Base-by-base conservation (phyloP, 2,888 invertebrate species). In the Xylocampa areola region DNA sequence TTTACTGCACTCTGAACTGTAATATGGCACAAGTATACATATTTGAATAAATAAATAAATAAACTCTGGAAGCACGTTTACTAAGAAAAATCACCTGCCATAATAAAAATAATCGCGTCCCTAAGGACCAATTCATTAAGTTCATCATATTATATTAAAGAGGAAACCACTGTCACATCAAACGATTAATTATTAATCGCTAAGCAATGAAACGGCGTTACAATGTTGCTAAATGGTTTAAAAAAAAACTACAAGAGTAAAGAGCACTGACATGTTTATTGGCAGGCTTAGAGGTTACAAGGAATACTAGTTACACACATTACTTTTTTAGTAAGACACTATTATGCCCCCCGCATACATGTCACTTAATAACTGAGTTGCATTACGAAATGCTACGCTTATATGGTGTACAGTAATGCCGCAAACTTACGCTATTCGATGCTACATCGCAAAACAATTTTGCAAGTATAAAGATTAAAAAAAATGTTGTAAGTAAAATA, bases 161-260 rank as follows among this genome's bases (percentile, higher is more conserved):
- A 50, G 37, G 13, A 30, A 29, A 2, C 3, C 6, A n/a, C 32
- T 25, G 14, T 27, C 17, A 32, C 3, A 14, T 40, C 8, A 36
- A 27, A 4, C 45, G 41, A 60, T 66, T 66, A 59, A 66, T 40
- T 16, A 32, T 35, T 36, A 30, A 60, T 64, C 60, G 44, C 13
- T 32, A 17, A 21, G 23, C 8, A 44, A 48, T n/a, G 1, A 44
- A 47, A 37, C 19, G n/a, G 10, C 7, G 35, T 4, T 25, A 65
- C 65, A 65, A 40, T 48, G 67, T 65, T 65, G 67, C 61, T 25
- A 63, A 7, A 17, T 14, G 10, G 37, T 14, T 16, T 14, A 32
- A 29, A 27, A 36, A 7, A 0, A 14, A 3, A 16, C 3, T 25
- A n/a, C 10, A 17, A 30, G 37, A 29, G 14, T 11, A 51, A 47